Percentiles rank a stretch among this genome's conserved stretches.
phyloP scores from a whole-genome alignment of 2,113 vertebrate species.

The Mormoops blainvillei region DNA sequence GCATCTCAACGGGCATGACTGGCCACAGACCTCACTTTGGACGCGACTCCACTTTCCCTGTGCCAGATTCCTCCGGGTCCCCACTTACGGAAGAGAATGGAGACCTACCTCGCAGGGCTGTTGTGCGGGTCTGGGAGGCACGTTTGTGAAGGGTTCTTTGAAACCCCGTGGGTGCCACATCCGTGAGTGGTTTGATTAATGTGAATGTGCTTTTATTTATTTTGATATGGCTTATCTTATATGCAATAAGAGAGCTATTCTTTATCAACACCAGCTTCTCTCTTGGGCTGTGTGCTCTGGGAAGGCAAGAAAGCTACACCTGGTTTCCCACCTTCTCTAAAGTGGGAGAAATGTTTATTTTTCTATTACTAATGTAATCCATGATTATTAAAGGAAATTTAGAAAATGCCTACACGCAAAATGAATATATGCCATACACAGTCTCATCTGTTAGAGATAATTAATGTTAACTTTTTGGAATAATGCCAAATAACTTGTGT shows the following conservation, averaged over 20 bases:
- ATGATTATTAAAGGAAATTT: background rate
- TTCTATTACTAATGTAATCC: background rate
- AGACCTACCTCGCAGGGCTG: background rate
- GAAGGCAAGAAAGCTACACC: background rate
- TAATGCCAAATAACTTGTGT: background rate
- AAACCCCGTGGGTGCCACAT: background rate
- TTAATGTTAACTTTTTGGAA: background rate
- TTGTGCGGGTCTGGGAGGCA: background rate
- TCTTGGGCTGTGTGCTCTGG: background rate
- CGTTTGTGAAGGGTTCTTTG: conserved; percentile 3
- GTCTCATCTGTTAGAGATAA: background rate
- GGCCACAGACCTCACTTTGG: background rate
- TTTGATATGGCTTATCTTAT: background rate
- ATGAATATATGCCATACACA: background rate
- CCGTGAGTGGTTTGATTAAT: background rate
- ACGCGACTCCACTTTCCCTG: background rate
- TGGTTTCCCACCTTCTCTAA: background rate
- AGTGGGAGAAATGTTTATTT: background rate
- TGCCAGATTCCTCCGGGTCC: background rate
- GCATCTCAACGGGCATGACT: background rate
- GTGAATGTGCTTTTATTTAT: conserved; percentile 57
- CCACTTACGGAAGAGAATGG: rapidly evolving
- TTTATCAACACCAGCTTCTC: background rate
- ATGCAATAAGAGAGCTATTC: background rate
- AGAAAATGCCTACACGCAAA: background rate